Conservation (phyloP, 2,888 invertebrate genomes). For the Drosophila mulleri region DNA sequence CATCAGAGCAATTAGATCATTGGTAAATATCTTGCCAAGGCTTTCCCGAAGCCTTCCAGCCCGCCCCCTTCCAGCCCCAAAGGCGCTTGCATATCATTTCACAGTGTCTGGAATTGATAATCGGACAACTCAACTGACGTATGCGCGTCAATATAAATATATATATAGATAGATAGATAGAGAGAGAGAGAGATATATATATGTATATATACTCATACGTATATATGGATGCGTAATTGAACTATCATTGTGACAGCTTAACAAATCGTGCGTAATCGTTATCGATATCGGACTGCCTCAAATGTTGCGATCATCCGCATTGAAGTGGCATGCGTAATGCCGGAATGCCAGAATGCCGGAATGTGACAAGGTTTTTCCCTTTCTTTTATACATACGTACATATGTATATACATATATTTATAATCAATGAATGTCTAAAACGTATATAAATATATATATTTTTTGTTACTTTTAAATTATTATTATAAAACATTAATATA, state of each 20-base stretch:
- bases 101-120: constrained; percentile 20
- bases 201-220: too few relatives aligned
- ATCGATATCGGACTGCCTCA: constrained; percentile 30
- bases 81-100: constrained; percentile 18
- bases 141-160: background rate
- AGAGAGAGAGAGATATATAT: background rate
- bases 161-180: background rate
- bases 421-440: too few relatives aligned
- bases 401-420: too few relatives aligned
- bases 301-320: constrained; percentile 36
- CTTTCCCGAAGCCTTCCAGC: constrained; percentile 11
- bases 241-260: constrained; percentile 6
- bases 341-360: background rate
- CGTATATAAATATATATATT: too few relatives aligned
- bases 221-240: background rate
- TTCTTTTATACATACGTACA: background rate
- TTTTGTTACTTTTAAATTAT: too few relatives aligned
- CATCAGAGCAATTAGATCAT: constrained; percentile 42
- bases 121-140: constrained; percentile 29
- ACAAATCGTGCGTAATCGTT: constrained; percentile 12
- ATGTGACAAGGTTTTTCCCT: background rate
- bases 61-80: background rate
- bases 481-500: too few relatives aligned
- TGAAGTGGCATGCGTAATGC: constrained; percentile 25
- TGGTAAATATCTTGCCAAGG: constrained; percentile 34